Evolutionary conservation across 2,888 invertebrate species (phyloP).

Genomic region (Cephus rjabovi): DNA sequence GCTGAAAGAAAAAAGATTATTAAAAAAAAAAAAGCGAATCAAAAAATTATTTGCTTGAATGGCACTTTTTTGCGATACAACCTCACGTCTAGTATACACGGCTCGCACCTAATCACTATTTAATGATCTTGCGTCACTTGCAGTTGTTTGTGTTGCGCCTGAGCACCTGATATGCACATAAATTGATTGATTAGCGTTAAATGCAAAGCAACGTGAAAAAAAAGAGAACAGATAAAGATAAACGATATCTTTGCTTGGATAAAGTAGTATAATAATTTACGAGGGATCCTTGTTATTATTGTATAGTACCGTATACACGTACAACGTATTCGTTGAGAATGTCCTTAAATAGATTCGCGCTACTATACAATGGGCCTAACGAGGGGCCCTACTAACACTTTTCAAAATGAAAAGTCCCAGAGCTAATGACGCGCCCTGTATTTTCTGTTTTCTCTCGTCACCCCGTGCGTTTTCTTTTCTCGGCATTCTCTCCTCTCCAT

Average conservation of each 20-base stretch:
- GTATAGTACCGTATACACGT: background rate
- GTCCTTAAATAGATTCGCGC: background rate
- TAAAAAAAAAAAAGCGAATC: background rate
- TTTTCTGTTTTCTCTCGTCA: background rate
- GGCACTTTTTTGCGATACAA: background rate
- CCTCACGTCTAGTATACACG: background rate
- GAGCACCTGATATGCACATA: background rate
- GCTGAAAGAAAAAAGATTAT: background rate
- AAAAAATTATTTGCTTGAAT: background rate
- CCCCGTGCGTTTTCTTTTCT: background rate
- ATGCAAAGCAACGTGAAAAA: background rate
- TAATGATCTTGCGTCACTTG: background rate
- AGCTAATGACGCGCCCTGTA: conserved; percentile 27
- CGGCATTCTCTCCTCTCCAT: conserved; percentile 24
- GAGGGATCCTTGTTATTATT: background rate
- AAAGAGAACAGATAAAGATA: background rate
- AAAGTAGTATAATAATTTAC: background rate
- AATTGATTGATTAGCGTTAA: background rate
- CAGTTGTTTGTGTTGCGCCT: background rate
- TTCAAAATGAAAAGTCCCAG: conserved; percentile 16
- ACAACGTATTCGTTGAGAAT: background rate
- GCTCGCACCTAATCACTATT: conserved; percentile 4
- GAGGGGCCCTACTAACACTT: conserved; percentile 17
- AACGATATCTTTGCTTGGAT: background rate
- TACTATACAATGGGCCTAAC: conserved; percentile 36